phyloP scores from a whole-genome alignment of 2,888 invertebrate genomes.

The Sesamia inferens region DNA sequence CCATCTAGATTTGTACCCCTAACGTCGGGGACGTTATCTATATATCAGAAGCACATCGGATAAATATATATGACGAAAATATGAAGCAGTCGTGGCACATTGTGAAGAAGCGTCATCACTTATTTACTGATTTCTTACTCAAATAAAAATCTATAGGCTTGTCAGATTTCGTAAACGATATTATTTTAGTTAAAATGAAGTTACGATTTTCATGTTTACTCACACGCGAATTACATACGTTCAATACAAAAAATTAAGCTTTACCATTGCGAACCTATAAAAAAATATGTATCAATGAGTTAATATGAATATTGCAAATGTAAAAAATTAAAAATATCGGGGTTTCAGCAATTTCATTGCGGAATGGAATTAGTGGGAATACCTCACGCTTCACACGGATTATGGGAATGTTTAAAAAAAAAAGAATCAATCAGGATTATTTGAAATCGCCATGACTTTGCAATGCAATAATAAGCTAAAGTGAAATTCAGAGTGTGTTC shows the following conservation, averaged over 20 bases:
- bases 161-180: constrained; percentile 14
- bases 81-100: no score
- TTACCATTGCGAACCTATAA: constrained; percentile 19
- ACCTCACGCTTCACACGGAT: constrained; percentile 59
- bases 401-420: constrained; percentile 44
- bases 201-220: constrained; percentile 4
- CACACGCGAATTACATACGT: constrained; percentile 11
- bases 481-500: constrained; percentile 26
- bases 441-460: constrained; percentile 46
- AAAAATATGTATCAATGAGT: constrained; percentile 39
- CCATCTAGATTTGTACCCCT: background rate
- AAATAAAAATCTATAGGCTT: background rate
- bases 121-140: background rate
- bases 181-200: constrained; percentile 13
- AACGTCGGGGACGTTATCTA: background rate
- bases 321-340: constrained; percentile 35
- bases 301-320: constrained; percentile 45
- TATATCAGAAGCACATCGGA: no score
- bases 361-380: constrained; percentile 65
- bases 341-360: constrained; percentile 65
- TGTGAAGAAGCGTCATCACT: background rate
- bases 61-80: no score
- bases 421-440: constrained; percentile 42
- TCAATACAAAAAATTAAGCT: constrained; percentile 11
- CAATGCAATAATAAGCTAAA: constrained; percentile 27